Base-by-base conservation (phyloP, 2,113 vertebrate species). In the Meles meles region DNA sequence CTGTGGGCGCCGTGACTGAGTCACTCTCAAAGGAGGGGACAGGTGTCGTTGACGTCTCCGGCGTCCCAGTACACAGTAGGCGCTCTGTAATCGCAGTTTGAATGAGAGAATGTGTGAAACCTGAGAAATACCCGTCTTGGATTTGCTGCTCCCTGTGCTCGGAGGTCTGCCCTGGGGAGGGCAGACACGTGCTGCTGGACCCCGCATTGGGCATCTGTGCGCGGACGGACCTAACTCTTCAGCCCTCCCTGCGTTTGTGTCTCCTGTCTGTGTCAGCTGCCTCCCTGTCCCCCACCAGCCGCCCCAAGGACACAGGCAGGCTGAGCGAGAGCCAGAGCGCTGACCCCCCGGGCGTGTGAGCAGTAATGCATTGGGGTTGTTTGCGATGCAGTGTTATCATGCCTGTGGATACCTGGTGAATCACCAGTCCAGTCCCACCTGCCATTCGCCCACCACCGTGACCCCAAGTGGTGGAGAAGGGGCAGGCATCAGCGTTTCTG, bases 311-410 rank as follows among this genome's bases (percentile, higher is more conserved):
- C 7, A 4, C 15, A 0, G 27, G 42, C 11, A 1, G 27, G 27
- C 7, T 18, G 39, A 74, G 39, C 11, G 0, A 74, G 72, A 42
- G 14, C 39, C 72, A 44, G 21, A 23, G 23, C 11, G 6, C 71
- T 23, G 3, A 7, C 39, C 14, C 27, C 25, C 72, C 7, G 3
- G 39, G 39, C 2, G 42, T 47, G 42, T 31, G 27, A 77, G 74
- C 74, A 9, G 3, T 76, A 42, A 47, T 4, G 74, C 21, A 27
- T 14, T 2, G 31, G 3, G 13, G 23, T 11, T 13, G 49, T 9
- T 8, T 8, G 69, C 0, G 11, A 4, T 1, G 7, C 0, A 11
- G n/a, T 2, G 0, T 9, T 2, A 4, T 7, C 1, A 0, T 44
- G 72, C 13, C 13, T 20, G 8, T 5, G 18, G 67, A n/a, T 7